Conservation (phyloP, 2,797 vertebrate species). For the Pangasius krempfi region DNA sequence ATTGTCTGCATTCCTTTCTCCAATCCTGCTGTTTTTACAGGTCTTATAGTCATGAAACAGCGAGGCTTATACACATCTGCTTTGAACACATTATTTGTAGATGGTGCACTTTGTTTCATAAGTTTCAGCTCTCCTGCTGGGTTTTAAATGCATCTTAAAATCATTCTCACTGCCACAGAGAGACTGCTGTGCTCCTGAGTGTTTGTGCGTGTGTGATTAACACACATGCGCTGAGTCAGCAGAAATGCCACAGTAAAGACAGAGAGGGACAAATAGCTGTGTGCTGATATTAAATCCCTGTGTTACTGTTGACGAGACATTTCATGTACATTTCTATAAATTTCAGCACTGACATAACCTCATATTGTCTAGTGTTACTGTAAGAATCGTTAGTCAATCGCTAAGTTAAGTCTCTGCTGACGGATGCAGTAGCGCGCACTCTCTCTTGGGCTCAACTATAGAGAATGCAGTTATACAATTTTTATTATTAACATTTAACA, state of each 20-base stretch:
- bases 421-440: neutral
- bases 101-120: neutral
- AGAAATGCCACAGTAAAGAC: neutral
- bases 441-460: neutral
- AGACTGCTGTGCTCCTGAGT: neutral
- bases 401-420: neutral
- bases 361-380: neutral
- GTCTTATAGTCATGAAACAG: neutral
- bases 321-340: neutral
- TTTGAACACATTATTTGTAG: neutral
- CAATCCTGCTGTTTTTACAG: constrained; percentile 2
- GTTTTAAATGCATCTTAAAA: neutral
- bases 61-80: neutral
- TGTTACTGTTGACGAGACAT: neutral
- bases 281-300: neutral
- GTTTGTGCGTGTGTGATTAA: neutral
- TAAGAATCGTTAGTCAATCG: neutral
- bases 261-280: neutral
- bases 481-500: constrained; percentile 3
- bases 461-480: neutral
- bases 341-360: constrained; percentile 13
- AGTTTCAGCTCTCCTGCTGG: neutral
- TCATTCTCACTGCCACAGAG: constrained; percentile 11
- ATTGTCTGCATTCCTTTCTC: neutral
- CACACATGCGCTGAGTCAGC: neutral